Base-by-base conservation (phyloP, 2,888 invertebrate genomes). In the Heliconius aoede region DNA sequence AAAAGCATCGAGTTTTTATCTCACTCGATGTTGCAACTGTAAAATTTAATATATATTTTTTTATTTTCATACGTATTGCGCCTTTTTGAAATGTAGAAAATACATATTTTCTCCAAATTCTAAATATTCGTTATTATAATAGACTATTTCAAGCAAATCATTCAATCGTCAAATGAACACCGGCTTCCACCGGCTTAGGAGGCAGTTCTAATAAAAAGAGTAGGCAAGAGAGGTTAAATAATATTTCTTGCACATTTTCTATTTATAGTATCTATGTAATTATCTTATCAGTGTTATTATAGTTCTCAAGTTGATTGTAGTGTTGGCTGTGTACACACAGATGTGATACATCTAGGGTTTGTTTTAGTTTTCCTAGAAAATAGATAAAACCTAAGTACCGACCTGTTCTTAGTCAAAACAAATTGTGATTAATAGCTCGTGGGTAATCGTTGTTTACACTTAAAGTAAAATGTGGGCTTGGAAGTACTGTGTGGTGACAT, bases 321-420 rank as follows among this genome's bases (percentile, higher is more conserved):
- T 69, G 71, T 76, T 75, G 69, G 65, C 65, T 74, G 74, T 76
- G 71, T 77, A 61, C 64, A 76, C 68, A 77, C 76, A 68, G 51
- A 75, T 61, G 78, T 77, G 76, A 79, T 72, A 79, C 46, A 46
- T 21, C 58, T 72, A 64, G 64, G 58, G 46, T 64, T 68, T 69
- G 72, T 65, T 30, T 77, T 30, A 74, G 74, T 55, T 55, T 76
- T 75, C 72, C 40, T 68, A 58, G 40, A 68, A 72, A 65, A 28
- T 72, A 72, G 55, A 73, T 73, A 73, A 69, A 64, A 13, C 24
- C 28, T 62, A 64, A 18, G 58, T 36, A 36, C 36, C 7, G 32
- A 46, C 60, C 13, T 65, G 28, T 46, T 68, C 15, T 68, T 30
- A 51, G 51, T 55, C 28, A 13, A 69, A 7, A 69, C 13, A 28